Percentiles rank a stretch among this genome's conserved stretches.
Conservation (phyloP, 2,888 invertebrate species). For the Eurytoma californica region DNA sequence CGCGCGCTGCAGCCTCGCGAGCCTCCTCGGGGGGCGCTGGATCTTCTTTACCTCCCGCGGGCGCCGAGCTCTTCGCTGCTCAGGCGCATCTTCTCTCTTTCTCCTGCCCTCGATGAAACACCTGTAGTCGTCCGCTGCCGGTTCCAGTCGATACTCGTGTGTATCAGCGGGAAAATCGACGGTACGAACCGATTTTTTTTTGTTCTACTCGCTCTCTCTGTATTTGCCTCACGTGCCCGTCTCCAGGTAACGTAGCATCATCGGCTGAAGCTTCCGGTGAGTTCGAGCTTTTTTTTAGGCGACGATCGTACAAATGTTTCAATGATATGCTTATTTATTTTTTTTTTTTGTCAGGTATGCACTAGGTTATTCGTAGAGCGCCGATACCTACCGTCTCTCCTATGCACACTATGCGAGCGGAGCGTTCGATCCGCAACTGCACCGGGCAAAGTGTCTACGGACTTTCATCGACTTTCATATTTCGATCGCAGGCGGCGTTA, state of each 20-base stretch:
- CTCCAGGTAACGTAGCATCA: constrained; percentile 7
- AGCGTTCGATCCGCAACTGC: neutral
- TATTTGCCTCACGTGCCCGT: constrained; percentile 1
- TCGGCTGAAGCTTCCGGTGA: neutral
- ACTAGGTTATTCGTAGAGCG: too few species aligned
- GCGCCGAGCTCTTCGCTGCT: constrained; percentile 28
- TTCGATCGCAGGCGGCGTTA: neutral
- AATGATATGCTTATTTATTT: too few species aligned
- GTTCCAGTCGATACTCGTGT: neutral
- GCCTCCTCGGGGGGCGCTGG: constrained; percentile 4
- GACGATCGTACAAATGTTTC: neutral
- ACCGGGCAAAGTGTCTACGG: neutral
- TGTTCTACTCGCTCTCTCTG: neutral
- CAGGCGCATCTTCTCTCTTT: constrained; percentile 41
- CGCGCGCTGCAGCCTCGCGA: neutral
- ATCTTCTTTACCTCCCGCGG: constrained; percentile 36
- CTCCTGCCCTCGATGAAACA: too few species aligned
- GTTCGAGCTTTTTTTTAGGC: neutral
- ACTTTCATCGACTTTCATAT: constrained; percentile 27
- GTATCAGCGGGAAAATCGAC: neutral
- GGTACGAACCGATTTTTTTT: neutral
- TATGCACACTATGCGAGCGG: neutral
- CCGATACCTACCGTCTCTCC: too few species aligned
- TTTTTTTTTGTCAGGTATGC: too few species aligned
- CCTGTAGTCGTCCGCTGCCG: neutral